phyloP scores from a whole-genome alignment of 2,113 vertebrate genomes.

The Peromyscus californicus region DNA sequence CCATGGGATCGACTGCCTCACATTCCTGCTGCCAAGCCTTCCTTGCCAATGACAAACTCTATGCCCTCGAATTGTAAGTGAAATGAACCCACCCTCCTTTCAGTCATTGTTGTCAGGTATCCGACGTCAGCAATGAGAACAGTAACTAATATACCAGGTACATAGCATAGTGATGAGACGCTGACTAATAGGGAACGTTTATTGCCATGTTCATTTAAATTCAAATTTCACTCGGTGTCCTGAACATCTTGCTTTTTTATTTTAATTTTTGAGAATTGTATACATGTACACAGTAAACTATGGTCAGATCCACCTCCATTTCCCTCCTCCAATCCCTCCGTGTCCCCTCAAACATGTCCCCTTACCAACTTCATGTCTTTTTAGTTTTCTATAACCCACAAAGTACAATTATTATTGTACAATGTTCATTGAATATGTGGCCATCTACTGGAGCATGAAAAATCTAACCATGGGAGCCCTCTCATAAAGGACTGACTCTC shows the following conservation, averaged over 20 bases:
- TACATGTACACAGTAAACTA: not conserved
- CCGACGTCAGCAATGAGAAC: not conserved
- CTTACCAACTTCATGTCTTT: not conserved
- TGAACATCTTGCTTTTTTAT: not conserved
- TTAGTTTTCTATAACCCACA: not conserved
- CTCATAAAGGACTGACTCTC: no score
- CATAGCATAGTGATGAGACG: not conserved
- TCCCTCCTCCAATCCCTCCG: not conserved
- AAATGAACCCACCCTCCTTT: not conserved
- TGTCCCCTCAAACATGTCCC: not conserved
- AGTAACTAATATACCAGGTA: not conserved
- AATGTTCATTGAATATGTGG: not conserved
- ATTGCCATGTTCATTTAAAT: conserved; percentile 44
- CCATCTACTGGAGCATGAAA: not conserved
- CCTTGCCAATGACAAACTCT: not conserved
- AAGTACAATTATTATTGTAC: not conserved
- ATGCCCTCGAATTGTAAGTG: not conserved
- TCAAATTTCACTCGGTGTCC: not conserved
- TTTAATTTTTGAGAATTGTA: not conserved
- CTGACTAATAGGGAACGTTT: not conserved
- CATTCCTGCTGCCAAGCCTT: not conserved
- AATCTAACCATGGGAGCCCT: not conserved
- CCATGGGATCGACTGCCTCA: not conserved
- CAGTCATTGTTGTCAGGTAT: not conserved
- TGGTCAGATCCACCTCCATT: not conserved